Evolutionary conservation across 1,140 invertebrate species (phyloP), one percentile per base, ranked within the genome.

Genomic region (Apocrypta bakeri): DNA sequence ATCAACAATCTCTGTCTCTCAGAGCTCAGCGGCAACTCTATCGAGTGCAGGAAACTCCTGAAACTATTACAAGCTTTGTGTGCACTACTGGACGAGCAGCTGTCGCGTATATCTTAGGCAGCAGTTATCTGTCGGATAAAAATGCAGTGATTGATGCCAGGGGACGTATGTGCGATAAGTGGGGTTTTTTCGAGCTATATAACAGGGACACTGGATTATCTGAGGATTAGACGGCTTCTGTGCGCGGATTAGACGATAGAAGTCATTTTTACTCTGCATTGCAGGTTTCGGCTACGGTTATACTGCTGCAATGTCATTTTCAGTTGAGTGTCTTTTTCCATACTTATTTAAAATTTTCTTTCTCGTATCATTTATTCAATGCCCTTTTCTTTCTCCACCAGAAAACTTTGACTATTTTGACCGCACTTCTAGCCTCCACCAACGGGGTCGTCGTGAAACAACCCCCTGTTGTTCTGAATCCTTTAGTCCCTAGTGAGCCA

Each of bases 101-200:
- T 37, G 24, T 77, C 37, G 24, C 42, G 56, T 81, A 66, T 56
- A 77, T 69, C 25, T 82, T 48, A 68, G 29, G 56, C 40, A 9
- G 63, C 37, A 63, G 63, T 78, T 75, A 71, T 80, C 27, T 25
- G 29, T 14, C 29, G 27, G 42, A 75, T 68, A 79, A 69, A 74
- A 74, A 69, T 83, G 31, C 66, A 75, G 17, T 48, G 82, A 79
- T 83, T 31, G 77, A 73, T 76, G 72, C 76, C 72, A 27, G 72
- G 48, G 66, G 82, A 61, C 61, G 72, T 56, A 33, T 24, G 21
- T 21, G 8, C 37, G 64, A 42, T 24, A 79, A 83, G 75, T 78
- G 75, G 81, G 68, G 66, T 64, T 31, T 8, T n/a, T 64, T 68
- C n/a, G 2, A 33, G 24, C 42, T 83, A 79, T 83, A 79, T 83